These are phyloP conservation scores for Hypselothyrea guttata DNA, from an alignment of 2,888 invertebrate species.

Conservation along the genomic window DNA sequence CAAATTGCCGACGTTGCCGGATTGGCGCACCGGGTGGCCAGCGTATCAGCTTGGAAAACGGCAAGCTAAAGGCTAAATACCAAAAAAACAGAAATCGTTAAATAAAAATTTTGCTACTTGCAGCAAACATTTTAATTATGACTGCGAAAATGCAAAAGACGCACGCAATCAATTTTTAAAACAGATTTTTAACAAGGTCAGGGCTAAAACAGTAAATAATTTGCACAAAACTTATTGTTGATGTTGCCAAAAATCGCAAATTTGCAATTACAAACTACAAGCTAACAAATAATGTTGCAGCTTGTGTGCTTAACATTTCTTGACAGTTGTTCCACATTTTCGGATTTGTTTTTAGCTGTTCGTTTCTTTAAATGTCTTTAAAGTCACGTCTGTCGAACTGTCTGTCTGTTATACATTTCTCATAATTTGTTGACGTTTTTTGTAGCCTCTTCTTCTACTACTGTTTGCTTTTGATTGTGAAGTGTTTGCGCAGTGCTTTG, in stretches of 20 bases:
- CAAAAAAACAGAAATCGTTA: conserved; percentile 50
- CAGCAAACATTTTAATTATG: conserved; percentile 73
- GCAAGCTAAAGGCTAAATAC: conserved; percentile 2
- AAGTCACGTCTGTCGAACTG: conserved; percentile 55
- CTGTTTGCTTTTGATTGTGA: conserved; percentile 7
- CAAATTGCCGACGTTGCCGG: conserved; percentile 23
- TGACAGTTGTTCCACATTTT: conserved; percentile 67
- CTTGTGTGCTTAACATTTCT: conserved; percentile 25
- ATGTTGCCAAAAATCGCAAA: conserved; percentile 33
- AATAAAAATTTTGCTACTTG: conserved; percentile 55
- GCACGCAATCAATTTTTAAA: conserved; percentile 37
- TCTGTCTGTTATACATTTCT: conserved; percentile 51
- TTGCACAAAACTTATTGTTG: conserved; percentile 28
- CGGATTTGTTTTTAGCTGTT: conserved; percentile 7
- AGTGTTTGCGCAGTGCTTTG: conserved; percentile 33
- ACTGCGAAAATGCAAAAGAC: conserved; percentile 49
- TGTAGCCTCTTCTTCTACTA: not conserved
- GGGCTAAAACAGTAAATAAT: conserved; percentile 22
- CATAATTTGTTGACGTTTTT: conserved; percentile 39
- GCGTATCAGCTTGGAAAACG: conserved; percentile 22
- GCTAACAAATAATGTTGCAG: conserved; percentile 1
- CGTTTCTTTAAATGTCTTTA: conserved; percentile 53
- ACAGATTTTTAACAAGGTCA: conserved; percentile 46
- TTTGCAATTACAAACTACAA: conserved; percentile 50
- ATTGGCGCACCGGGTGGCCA: conserved; percentile 44